Evolutionary conservation across 2,113 vertebrate genomes (phyloP), one percentile per base, ranked within the genome.

Genomic region (Strix uralensis): DNA sequence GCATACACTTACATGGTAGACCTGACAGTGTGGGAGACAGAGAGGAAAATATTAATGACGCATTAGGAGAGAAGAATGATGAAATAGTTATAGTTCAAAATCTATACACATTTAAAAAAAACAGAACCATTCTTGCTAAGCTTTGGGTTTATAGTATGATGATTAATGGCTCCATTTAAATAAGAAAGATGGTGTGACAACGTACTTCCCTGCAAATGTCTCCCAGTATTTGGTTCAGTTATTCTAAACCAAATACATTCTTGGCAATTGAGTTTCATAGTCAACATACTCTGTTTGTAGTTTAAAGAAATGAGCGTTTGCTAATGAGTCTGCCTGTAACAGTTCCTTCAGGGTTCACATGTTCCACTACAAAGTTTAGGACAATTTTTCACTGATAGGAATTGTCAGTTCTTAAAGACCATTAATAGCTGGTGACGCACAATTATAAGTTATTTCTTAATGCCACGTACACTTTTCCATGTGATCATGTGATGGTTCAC

Each of bases 221-320:
- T 90, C 49, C 34, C 21, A 69, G 62, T 78, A 34, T 72, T 92
- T 92, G 59, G 52, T 92, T 95, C 87, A 94, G 59, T 92, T 85
- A 94, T 90, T 91, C 67, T 85, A 95, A 96, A 73, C 38, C 54
- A 95, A 92, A 82, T 70, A 70, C 29, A 78, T 91, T 95, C 38
- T 80, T 95, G 65, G 72, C 66, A 92, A 92, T 94, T 94, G 95
- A 75, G 49, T 95, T 94, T 96, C 75, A 86, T 52, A 69, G 65
- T 75, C 89, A 92, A 86, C 54, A 71, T 90, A 82, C 63, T 95
- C 89, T 63, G 57, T 73, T 75, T 81, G 87, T 63, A 94, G 70
- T 90, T 95, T 92, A 88, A 95, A 87, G 46, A 92, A 96, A 93
- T 52, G 62, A 94, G 27, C 54, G 81, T 83, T 92, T 93, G 51